A percentile compares a stretch with the other conserved stretches of the same genome.
Evolutionary conservation across 2,797 vertebrate species (phyloP).

Genomic region (Dermochelys coriacea): DNA sequence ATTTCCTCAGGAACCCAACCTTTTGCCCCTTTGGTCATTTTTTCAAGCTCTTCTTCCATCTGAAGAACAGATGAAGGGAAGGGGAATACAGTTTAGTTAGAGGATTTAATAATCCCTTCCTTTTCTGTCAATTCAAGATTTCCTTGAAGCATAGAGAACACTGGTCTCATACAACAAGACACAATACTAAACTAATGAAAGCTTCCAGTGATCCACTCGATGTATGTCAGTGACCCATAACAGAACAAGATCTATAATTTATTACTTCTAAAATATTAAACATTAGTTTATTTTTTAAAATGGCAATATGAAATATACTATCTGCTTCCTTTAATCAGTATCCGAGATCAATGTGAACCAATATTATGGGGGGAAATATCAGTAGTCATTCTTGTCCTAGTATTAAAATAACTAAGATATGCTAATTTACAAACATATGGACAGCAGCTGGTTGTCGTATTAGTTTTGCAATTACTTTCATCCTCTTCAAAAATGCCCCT

Average conservation of each 20-base stretch:
- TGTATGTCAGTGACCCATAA: not conserved
- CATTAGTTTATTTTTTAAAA: not conserved
- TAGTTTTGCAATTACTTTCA: accelerated
- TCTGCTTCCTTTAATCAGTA: not conserved
- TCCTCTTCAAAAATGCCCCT: not conserved
- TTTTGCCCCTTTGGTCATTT: not conserved
- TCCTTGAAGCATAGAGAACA: not conserved
- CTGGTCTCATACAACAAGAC: not conserved
- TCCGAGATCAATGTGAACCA: not conserved
- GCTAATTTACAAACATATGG: accelerated
- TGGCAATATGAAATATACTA: not conserved
- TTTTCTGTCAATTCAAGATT: not conserved
- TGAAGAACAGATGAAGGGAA: constrained; percentile 10
- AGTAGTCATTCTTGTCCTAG: not conserved
- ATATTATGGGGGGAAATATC: not conserved
- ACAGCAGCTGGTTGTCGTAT: not conserved
- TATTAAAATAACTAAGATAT: not conserved
- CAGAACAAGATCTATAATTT: not conserved
- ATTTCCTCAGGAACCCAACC: not conserved
- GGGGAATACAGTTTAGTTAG: not conserved
- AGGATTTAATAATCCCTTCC: not conserved
- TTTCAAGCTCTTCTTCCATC: not conserved
- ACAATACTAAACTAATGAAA: not conserved
- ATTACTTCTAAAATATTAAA: not conserved
- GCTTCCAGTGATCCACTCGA: not conserved